Conservation (phyloP, 2,888 invertebrate species). For the Coelopa pilipes region DNA sequence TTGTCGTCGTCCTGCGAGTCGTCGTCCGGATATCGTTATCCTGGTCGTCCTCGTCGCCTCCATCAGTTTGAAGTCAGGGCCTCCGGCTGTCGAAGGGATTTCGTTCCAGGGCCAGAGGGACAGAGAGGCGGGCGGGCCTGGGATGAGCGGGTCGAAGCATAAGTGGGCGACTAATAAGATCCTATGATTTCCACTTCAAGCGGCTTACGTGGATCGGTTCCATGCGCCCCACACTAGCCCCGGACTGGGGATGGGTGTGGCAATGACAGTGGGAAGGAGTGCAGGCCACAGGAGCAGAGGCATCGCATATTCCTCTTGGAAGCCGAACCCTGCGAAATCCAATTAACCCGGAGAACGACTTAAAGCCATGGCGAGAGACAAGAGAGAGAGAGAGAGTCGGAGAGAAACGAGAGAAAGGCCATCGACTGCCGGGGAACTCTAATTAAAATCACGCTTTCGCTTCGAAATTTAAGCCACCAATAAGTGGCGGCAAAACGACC, state of each 20-base stretch:
- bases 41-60: background rate
- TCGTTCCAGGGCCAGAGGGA: background rate
- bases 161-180: background rate
- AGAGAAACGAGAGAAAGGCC: too few relatives aligned
- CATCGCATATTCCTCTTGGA: background rate
- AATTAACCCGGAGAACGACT: background rate
- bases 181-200: conserved; percentile 2
- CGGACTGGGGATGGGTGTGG: background rate
- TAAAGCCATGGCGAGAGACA: too few relatives aligned
- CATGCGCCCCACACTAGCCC: background rate
- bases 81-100: background rate
- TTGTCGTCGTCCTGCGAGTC: background rate
- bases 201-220: background rate
- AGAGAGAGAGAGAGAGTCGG: too few relatives aligned
- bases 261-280: background rate
- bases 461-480: too few relatives aligned
- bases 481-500: too few relatives aligned
- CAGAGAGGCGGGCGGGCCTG: background rate
- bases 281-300: background rate
- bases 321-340: background rate
- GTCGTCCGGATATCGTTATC: too few relatives aligned
- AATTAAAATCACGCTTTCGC: too few relatives aligned
- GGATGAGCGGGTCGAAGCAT: background rate
- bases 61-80: background rate
- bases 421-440: too few relatives aligned